Conservation (phyloP, 2,797 vertebrate genomes). For the Notolabrus celidotus region DNA sequence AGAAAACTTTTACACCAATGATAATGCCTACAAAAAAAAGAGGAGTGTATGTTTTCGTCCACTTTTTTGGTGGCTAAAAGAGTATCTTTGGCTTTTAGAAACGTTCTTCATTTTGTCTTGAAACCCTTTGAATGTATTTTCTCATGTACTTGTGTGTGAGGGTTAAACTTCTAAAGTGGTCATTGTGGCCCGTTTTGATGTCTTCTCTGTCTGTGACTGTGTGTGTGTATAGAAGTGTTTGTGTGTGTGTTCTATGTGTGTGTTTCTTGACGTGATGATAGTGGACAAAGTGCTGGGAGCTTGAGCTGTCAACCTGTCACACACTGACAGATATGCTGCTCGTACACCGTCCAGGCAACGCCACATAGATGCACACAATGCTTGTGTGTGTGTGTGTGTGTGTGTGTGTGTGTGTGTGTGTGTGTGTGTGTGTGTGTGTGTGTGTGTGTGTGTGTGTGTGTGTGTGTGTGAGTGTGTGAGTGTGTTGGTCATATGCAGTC, state of each 20-base stretch:
- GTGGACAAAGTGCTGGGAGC: constrained; percentile 97
- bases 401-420: constrained; percentile 37
- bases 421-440: constrained; percentile 40
- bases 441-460: constrained; percentile 43
- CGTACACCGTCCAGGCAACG: constrained; percentile 90
- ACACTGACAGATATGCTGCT: constrained; percentile 96
- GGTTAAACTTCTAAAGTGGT: constrained; percentile 37
- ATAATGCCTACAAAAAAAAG: neutral
- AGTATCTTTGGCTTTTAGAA: no score
- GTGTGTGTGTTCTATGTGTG: constrained; percentile 45
- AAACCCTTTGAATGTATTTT: neutral
- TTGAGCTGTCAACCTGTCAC: constrained; percentile 95
- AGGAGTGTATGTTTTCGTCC: neutral
- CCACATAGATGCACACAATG: constrained; percentile 77
- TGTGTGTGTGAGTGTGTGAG: constrained; percentile 37
- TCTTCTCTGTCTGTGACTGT: constrained; percentile 36
- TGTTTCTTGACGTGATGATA: constrained; percentile 91
- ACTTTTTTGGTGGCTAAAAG: no score
- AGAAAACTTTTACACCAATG: constrained; percentile 20
- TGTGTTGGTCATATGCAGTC: constrained; percentile 75
- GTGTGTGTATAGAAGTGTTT: constrained; percentile 33
- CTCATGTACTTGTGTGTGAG: neutral
- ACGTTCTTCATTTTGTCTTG: neutral
- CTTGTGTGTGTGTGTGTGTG: constrained; percentile 42
- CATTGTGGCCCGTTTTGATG: constrained; percentile 46